These are phyloP conservation scores for Drosophila eugracilis DNA, from an alignment of 1,140 invertebrate genomes.

Conservation along the genomic window DNA sequence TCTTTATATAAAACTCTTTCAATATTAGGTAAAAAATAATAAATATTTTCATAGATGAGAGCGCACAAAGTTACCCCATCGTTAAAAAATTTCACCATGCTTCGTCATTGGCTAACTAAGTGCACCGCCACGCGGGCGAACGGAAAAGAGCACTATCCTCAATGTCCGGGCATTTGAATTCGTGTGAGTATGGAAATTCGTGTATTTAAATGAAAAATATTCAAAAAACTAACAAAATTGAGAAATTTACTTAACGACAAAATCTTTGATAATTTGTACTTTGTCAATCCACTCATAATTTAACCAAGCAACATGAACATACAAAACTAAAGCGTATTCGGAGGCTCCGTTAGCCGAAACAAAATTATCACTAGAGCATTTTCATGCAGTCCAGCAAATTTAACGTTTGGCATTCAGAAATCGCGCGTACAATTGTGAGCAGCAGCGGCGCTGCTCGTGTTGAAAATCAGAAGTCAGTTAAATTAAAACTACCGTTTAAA, in stretches of 20 bases:
- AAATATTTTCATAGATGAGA: background rate
- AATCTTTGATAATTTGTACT: no score
- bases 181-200: background rate
- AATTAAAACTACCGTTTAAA: conserved; percentile 48
- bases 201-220: background rate
- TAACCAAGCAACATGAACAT: background rate
- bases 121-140: conserved; percentile 72
- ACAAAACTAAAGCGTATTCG: conserved; percentile 14
- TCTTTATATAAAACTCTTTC: background rate
- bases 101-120: conserved; percentile 61
- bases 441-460: conserved; percentile 47
- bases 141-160: conserved; percentile 63
- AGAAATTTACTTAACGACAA: no score
- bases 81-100: conserved; percentile 41
- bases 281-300: background rate
- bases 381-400: conserved; percentile 26
- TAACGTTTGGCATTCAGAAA: conserved; percentile 75
- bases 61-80: conserved; percentile 51
- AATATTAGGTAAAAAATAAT: conserved; percentile 1
- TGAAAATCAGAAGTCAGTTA: conserved; percentile 55
- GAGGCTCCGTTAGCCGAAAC: conserved; percentile 8
- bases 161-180: conserved; percentile 29
- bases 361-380: conserved; percentile 46
- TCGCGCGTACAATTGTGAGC: conserved; percentile 70
- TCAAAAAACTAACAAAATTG: background rate